Evolutionary conservation across 1,140 invertebrate genomes (phyloP).

Genomic region (Hylaeus anthracinus): DNA sequence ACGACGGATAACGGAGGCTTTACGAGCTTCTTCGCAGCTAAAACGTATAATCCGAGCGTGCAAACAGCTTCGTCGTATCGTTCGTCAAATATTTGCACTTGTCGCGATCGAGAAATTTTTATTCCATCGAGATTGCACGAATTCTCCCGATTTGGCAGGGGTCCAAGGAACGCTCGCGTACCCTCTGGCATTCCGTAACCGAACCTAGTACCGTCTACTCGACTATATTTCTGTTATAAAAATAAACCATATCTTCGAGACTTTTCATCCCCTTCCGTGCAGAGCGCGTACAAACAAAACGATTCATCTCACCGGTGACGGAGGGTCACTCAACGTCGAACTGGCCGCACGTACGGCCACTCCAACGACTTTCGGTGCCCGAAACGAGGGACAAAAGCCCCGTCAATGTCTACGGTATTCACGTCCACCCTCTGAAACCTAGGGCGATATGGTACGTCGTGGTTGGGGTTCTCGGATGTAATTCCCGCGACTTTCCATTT

Average conservation of each 20-base stretch:
- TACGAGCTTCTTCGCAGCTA: not conserved
- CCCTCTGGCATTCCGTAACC: too few species aligned
- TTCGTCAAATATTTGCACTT: conserved; percentile 19
- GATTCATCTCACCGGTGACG: too few species aligned
- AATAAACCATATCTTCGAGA: too few species aligned
- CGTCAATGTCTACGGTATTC: not conserved
- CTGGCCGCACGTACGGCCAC: too few species aligned
- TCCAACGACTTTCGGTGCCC: too few species aligned
- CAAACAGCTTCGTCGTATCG: not conserved
- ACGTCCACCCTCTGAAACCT: not conserved
- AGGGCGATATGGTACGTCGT: not conserved
- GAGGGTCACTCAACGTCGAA: too few species aligned
- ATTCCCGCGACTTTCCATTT: not conserved
- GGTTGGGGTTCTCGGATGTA: not conserved
- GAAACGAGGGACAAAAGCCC: not conserved
- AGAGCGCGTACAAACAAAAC: too few species aligned
- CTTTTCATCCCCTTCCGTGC: too few species aligned
- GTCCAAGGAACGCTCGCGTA: not conserved
- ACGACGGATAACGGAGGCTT: conserved; percentile 8
- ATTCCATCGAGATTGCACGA: not conserved
- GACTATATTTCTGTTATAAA: too few species aligned
- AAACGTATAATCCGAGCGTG: not conserved
- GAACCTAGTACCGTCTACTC: too few species aligned
- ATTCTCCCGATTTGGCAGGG: not conserved
- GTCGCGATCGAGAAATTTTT: not conserved